phyloP scores from a whole-genome alignment of 2,888 invertebrate genomes.

The Sepiola atlantica region DNA sequence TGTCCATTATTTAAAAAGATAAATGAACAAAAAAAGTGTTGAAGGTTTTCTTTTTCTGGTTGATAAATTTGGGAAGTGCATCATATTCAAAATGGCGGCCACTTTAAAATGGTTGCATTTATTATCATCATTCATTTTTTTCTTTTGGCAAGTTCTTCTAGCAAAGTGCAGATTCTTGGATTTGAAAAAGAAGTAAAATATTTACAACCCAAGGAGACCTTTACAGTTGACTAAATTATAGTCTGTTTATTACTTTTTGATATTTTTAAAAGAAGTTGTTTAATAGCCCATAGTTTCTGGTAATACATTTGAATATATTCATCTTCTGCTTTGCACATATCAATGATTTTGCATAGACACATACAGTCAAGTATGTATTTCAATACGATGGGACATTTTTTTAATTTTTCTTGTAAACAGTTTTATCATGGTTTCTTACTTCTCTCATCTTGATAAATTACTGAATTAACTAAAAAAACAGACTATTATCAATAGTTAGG shows the following conservation, averaged over 20 bases:
- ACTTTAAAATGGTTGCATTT: neutral
- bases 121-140: neutral
- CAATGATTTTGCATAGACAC: neutral
- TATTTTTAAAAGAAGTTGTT: neutral
- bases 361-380: neutral
- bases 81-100: neutral
- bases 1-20: neutral
- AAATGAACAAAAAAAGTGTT: neutral
- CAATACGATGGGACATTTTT: too few species aligned
- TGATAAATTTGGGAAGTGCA: neutral
- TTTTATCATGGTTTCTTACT: too few species aligned
- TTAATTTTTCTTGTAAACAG: too few species aligned
- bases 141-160: neutral
- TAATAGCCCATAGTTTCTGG: neutral
- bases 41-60: neutral
- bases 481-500: too few species aligned
- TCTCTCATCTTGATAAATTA: too few species aligned
- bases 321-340: neutral
- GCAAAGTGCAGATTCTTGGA: neutral
- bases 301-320: slow-evolving; percentile 12
- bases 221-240: neutral
- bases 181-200: neutral
- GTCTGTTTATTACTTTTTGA: neutral
- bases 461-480: too few species aligned
- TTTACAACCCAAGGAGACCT: neutral